Evolutionary conservation across 2,113 vertebrate genomes (phyloP), one percentile per base, ranked within the genome.

Genomic region (Camelus bactrianus): DNA sequence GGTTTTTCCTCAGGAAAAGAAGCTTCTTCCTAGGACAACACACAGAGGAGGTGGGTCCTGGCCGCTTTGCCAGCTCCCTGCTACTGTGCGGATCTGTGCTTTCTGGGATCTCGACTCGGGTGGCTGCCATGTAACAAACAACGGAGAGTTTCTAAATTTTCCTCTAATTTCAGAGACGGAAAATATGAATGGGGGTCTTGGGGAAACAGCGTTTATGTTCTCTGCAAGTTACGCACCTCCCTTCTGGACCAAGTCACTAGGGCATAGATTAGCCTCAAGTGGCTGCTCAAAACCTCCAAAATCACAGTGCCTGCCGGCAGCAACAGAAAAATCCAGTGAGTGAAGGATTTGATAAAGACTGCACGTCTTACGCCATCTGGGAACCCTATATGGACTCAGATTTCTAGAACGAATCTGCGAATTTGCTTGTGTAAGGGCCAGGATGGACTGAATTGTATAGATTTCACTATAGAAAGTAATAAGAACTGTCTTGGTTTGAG

Each of bases 341-440:
- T 88, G 35, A 65, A 96, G 96, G 64, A 81, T 77, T 89, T 89
- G 62, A 90, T 35, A 16, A 94, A 65, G 87, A 94, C 54, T 69
- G 85, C 8, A 69, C 80, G 0, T 81, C 62, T 77, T 50, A 91
- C 62, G 67, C 24, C 79, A 83, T 77, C 75, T 84, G 80, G 87
- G 70, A 97, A 94, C 15, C 52, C 89, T 56, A 87, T 86, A 93
- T 89, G 93, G 91, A 97, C 22, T 72, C 11, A 65, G 5, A 20
- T 97, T 97, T 97, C 95, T 91, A 91, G 91, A 94, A 91, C 46
- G 81, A 82, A 86, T 77, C 22, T 46, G 54, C 86, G 97, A 8
- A 2, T 69, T 97, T 97, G n/a, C 52, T 82, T 77, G 24, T 89
- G 85, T 84, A 94, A 56, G 85, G 64, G 6, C 35, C 96, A 42